A percentile compares a stretch with the other conserved stretches of the same genome.
phyloP scores from a whole-genome alignment of 2,888 invertebrate genomes.

The Sisyra nigra region DNA sequence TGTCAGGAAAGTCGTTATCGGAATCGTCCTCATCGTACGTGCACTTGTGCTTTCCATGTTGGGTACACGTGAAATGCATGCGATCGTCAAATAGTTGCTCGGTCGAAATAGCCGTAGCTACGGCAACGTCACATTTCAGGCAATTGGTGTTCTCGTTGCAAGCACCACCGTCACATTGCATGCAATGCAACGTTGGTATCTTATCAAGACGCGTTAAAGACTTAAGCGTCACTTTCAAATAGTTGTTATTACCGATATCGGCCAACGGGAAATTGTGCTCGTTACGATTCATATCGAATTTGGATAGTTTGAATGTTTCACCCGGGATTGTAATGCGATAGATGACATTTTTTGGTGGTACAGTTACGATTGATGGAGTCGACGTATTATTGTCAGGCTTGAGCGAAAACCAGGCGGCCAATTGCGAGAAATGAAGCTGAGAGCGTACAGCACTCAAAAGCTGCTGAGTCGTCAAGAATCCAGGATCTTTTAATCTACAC shows the following conservation, averaged over 20 bases:
- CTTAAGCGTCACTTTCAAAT: conserved; percentile 43
- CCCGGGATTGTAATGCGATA: conserved; percentile 55
- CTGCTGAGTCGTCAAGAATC: conserved; percentile 44
- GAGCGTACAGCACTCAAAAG: conserved; percentile 86
- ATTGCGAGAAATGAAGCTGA: conserved; percentile 91
- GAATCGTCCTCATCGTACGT: conserved; percentile 50
- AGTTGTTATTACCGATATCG: conserved; percentile 43
- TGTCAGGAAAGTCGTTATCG: conserved; percentile 17
- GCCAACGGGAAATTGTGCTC: conserved; percentile 60
- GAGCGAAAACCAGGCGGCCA: conserved; percentile 75
- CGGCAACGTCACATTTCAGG: conserved; percentile 14
- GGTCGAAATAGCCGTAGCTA: conserved; percentile 3
- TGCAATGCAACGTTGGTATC: conserved; percentile 45
- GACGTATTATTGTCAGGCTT: conserved; percentile 19
- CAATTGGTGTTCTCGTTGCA: conserved; percentile 18
- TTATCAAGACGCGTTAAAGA: conserved; percentile 60
- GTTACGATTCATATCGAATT: conserved; percentile 38
- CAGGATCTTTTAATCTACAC: conserved; percentile 31
- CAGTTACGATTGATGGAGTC: conserved; percentile 14
- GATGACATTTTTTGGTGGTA: conserved; percentile 30
- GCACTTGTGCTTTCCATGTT: conserved; percentile 63
- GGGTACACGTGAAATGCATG: conserved; percentile 52
- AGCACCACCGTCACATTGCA: conserved; percentile 20
- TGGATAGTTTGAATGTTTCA: conserved; percentile 35
- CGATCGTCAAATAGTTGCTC: conserved; percentile 43